Base-by-base conservation (phyloP, 2,797 vertebrate genomes). In the Stomatorhinus walkeri region DNA sequence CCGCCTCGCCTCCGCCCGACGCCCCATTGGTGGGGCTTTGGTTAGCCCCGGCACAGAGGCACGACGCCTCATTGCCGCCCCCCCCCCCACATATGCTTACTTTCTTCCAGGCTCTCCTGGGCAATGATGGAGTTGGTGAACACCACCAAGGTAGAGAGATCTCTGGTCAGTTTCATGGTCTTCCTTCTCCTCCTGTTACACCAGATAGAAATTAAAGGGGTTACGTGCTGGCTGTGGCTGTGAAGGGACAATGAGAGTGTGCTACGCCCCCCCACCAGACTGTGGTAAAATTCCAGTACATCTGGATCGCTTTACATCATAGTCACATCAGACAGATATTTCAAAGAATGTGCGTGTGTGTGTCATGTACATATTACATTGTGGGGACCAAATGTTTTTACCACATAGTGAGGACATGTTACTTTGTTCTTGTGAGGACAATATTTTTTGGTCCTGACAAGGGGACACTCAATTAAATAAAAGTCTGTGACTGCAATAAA, bases 91-190 rank as follows among this genome's bases (percentile, higher is more conserved):
- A 56, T 46, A 87, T 19, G 52, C 94, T 93, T 93, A 99, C 98
- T 97, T 52, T 99, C 97, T 91, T 98, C 97, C 87, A 98, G 93
- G 88, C 98, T 96, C 89, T 98, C 98, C 92, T 98, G 98, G 9
- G 97, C 97, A 10, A 97, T 96, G 90, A 99, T 97, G 0, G 98
- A 99, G 93, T 99, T 99, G 2, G 97, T 99, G 92, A 98, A 98
- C 52, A 99, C 96, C 90, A 99, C 98, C 76, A 99, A 93, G 91
- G 99, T 97, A 0, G 98, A 99, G 46, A 99, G 96, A 89, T 98
- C 98, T 90, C 98, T 95, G 87, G 98, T 99, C 89, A 99, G 96
- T 91, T 99, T 98, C 95, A 99, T 98, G 0, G 98, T 99, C 93
- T 97, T 99, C 92, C 97, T 96, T 90, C 97, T 96, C 54, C 96